Percentiles rank a stretch among this genome's conserved stretches.
Evolutionary conservation across 1,140 invertebrate genomes (phyloP).

Genomic region (Lasioglossum baleicum): DNA sequence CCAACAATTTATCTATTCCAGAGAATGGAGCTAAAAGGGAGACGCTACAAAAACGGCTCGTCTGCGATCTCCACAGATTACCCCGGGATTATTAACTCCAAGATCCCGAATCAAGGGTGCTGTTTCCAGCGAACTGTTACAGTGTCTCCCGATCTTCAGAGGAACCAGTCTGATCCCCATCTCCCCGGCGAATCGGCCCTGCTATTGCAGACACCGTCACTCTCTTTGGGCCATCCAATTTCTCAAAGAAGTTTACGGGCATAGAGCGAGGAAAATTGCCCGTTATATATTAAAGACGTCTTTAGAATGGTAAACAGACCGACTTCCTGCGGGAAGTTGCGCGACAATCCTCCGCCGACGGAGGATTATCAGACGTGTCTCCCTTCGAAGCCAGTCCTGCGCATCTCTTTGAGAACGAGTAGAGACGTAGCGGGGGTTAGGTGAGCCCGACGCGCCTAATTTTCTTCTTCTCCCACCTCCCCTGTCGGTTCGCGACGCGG

Average conservation of each 20-base stretch:
- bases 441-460: conserved; percentile 48
- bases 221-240: conserved; percentile 61
- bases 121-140: conserved; percentile 31
- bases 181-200: neutral
- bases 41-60: conserved; percentile 19
- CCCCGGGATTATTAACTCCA: conserved; percentile 42
- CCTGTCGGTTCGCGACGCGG: conserved; percentile 1
- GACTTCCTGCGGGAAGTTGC: conserved; percentile 54
- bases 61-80: conserved; percentile 2
- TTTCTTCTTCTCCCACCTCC: conserved; percentile 21
- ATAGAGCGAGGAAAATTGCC: conserved; percentile 66
- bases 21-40: neutral
- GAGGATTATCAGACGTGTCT: conserved; percentile 60
- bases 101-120: conserved; percentile 14
- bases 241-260: conserved; percentile 62
- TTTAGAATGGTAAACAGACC: conserved; percentile 68
- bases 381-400: neutral
- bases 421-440: neutral
- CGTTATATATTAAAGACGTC: conserved; percentile 66
- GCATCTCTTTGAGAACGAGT: conserved; percentile 46
- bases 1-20: no score
- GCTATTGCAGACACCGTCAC: neutral
- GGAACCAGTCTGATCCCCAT: neutral
- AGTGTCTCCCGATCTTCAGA: neutral
- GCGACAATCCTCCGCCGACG: conserved; percentile 50